Evolutionary conservation across 1,140 invertebrate species (phyloP).

Genomic region (Habropoda laboriosa): DNA sequence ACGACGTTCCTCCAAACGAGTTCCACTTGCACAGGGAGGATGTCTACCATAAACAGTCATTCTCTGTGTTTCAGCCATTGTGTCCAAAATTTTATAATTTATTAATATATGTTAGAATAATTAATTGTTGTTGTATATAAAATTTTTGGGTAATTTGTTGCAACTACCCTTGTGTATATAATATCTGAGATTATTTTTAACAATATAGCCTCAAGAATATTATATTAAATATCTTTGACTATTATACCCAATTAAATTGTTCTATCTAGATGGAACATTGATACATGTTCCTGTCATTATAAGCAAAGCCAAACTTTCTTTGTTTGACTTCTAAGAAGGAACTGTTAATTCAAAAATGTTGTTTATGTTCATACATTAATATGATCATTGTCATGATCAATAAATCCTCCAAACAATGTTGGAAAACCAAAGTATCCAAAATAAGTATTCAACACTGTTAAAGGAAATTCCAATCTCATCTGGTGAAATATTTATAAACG

Average conservation of each 20-base stretch:
- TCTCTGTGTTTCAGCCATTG: constrained; percentile 82
- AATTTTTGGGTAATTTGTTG: constrained; percentile 7
- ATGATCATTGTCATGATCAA: constrained; percentile 16
- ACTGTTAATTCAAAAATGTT: constrained; percentile 1
- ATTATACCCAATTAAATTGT: constrained; percentile 11
- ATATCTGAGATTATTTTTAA: constrained; percentile 25
- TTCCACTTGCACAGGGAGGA: constrained; percentile 87
- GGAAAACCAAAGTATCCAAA: background rate
- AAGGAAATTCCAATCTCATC: constrained; percentile 14
- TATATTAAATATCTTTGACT: constrained; percentile 8
- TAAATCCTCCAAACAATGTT: background rate
- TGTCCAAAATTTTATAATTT: constrained; percentile 29
- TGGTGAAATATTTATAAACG: constrained; percentile 37
- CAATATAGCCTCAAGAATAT: constrained; percentile 18
- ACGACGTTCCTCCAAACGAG: constrained; percentile 88
- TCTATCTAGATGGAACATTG: constrained; percentile 8
- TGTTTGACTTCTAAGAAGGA: background rate
- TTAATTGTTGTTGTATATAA: background rate
- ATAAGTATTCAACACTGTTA: background rate
- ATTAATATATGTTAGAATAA: constrained; percentile 7
- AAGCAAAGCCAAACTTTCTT: constrained; percentile 8
- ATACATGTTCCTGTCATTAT: constrained; percentile 18
- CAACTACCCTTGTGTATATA: constrained; percentile 8
- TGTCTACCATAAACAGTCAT: constrained; percentile 85
- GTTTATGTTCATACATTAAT: constrained; percentile 1